Conservation (phyloP, 2,113 vertebrate genomes). For the Coregonus clupeaformis region DNA sequence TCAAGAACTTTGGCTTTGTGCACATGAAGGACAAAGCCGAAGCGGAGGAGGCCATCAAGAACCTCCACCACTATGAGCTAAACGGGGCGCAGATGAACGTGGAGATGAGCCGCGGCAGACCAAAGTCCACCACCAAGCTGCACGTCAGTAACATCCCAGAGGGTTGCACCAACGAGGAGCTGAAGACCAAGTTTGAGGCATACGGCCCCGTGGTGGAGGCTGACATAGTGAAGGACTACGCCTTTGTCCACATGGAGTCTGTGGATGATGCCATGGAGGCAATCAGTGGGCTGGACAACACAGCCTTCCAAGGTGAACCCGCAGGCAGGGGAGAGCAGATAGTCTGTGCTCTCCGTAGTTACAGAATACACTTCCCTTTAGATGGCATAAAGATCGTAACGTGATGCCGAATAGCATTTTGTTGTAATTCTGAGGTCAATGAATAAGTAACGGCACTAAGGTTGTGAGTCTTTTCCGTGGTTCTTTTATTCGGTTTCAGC, state of each 20-base stretch:
- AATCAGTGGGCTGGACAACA: constrained; percentile 87
- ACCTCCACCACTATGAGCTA: constrained; percentile 88
- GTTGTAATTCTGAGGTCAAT: no score
- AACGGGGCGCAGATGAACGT: constrained; percentile 90
- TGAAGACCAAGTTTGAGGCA: constrained; percentile 86
- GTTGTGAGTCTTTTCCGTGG: no score
- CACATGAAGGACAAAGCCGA: constrained; percentile 85
- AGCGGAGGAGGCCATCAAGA: constrained; percentile 87
- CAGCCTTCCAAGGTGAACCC: constrained; percentile 87
- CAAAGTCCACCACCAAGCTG: constrained; percentile 88
- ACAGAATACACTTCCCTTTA: constrained; percentile 32
- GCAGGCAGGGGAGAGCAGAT: constrained; percentile 36
- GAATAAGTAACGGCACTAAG: no score
- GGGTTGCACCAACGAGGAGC: constrained; percentile 79
- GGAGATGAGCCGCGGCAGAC: constrained; percentile 89
- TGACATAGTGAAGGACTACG: constrained; percentile 95
- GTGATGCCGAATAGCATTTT: not conserved
- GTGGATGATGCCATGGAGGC: constrained; percentile 91
- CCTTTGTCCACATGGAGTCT: constrained; percentile 94
- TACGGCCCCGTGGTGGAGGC: constrained; percentile 91
- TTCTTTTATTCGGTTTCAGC: no score
- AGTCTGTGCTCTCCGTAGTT: constrained; percentile 40
- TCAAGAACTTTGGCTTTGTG: constrained; percentile 95
- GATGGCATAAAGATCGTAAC: constrained; percentile 17
- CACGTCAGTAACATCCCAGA: constrained; percentile 89